phyloP scores from a whole-genome alignment of 2,797 vertebrate species.

The Babyrousa celebensis region DNA sequence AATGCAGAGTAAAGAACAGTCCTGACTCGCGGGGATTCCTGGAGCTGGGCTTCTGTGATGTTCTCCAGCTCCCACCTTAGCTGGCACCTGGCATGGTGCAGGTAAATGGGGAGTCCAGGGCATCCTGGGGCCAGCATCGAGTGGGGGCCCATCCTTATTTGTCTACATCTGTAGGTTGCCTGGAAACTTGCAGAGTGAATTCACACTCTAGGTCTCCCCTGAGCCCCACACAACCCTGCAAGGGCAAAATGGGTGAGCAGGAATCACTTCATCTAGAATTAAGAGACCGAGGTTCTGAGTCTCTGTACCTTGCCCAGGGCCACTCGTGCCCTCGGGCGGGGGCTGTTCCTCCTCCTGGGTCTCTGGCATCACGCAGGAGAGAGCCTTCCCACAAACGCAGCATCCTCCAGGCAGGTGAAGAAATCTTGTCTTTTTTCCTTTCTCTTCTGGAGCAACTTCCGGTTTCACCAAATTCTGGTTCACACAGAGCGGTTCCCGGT shows the following conservation, averaged over 20 bases:
- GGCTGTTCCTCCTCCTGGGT: accelerated
- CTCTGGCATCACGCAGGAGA: accelerated
- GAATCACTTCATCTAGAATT: background rate
- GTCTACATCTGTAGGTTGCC: background rate
- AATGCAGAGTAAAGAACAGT: background rate
- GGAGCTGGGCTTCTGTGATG: background rate
- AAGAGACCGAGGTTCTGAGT: background rate
- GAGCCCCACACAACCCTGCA: background rate
- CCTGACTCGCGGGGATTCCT: accelerated
- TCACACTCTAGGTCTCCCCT: accelerated
- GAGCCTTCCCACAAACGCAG: background rate
- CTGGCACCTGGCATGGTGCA: accelerated
- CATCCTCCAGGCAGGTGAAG: accelerated
- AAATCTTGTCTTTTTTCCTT: background rate
- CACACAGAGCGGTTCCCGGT: background rate
- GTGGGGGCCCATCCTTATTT: accelerated
- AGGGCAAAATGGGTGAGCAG: background rate
- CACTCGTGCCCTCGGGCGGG: accelerated
- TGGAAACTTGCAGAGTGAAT: background rate
- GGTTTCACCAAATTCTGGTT: background rate
- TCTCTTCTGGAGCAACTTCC: background rate
- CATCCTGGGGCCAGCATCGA: background rate
- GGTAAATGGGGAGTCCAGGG: too few species aligned
- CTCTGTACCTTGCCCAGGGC: accelerated
- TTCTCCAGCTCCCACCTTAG: too few species aligned